phyloP scores from a whole-genome alignment of 92 coral and sea anemone species.

The Chrysogorgia sp. region DNA sequence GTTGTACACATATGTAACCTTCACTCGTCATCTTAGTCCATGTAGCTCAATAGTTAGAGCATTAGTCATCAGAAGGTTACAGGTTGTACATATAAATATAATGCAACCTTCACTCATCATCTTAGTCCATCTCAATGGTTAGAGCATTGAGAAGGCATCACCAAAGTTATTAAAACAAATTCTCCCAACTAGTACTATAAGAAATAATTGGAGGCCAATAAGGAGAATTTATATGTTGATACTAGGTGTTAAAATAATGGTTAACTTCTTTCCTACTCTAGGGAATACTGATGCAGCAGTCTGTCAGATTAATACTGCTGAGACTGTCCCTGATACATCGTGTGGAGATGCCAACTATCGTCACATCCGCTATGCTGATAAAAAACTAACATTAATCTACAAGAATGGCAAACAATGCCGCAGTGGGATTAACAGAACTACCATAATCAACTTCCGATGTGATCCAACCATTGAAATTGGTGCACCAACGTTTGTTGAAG shows the following conservation, averaged over 20 bases:
- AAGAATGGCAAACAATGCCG: constrained; percentile 67
- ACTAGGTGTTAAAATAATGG: background rate
- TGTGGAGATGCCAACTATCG: constrained; percentile 69
- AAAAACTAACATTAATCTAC: constrained; percentile 73
- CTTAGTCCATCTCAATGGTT: no score
- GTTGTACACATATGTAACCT: no score
- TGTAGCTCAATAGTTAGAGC: no score
- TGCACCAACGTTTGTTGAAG: constrained; percentile 68
- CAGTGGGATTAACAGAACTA: constrained; percentile 68
- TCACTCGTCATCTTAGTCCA: no score
- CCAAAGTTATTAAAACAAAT: no score
- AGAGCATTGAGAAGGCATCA: no score
- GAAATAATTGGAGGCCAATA: no score
- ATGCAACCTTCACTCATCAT: no score
- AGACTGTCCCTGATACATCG: constrained; percentile 35
- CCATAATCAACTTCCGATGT: constrained; percentile 81
- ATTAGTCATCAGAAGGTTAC: no score
- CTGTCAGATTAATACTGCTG: constrained; percentile 69
- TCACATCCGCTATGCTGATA: constrained; percentile 76
- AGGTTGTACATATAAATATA: no score
- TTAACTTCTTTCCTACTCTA: background rate
- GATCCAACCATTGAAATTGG: constrained; percentile 63
- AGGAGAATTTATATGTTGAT: no score
- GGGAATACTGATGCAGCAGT: constrained; percentile 60
- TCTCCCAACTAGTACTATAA: no score